These are phyloP conservation scores for Hartigia nigra DNA, from an alignment of 2,888 invertebrate genomes.

Conservation along the genomic window DNA sequence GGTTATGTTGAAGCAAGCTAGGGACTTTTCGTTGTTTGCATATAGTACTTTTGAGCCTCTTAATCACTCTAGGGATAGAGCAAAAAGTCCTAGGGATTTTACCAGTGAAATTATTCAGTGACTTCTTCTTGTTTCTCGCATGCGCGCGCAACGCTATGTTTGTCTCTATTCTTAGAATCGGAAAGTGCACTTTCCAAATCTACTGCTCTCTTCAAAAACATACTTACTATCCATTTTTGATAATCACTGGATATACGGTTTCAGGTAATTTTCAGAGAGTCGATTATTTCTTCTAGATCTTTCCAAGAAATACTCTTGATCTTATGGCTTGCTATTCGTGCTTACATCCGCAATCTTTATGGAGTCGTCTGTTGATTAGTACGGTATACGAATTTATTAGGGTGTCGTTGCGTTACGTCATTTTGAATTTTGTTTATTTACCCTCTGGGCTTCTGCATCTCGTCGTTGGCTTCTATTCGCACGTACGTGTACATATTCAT, in stretches of 20 bases:
- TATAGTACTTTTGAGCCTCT: not conserved
- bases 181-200: constrained; percentile 26
- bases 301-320: not conserved
- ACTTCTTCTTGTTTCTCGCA: not conserved
- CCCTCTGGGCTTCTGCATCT: not conserved
- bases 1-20: not conserved
- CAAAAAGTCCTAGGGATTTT: not conserved
- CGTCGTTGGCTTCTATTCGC: not conserved
- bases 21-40: not conserved
- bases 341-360: not conserved
- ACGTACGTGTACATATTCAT: not conserved
- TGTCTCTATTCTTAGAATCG: constrained; percentile 39
- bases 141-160: constrained; percentile 22
- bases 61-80: not conserved
- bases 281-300: not conserved
- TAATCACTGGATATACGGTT: not conserved
- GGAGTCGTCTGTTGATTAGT: not conserved
- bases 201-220: constrained; percentile 36
- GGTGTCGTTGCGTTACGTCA: not conserved
- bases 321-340: not conserved
- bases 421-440: not conserved
- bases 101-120: not conserved
- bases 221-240: not conserved
- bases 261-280: not conserved
- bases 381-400: not conserved